A percentile compares a stretch with the other conserved stretches of the same genome.
Evolutionary conservation across 2,113 vertebrate species (phyloP).

Genomic region (Neoarius graeffei): DNA sequence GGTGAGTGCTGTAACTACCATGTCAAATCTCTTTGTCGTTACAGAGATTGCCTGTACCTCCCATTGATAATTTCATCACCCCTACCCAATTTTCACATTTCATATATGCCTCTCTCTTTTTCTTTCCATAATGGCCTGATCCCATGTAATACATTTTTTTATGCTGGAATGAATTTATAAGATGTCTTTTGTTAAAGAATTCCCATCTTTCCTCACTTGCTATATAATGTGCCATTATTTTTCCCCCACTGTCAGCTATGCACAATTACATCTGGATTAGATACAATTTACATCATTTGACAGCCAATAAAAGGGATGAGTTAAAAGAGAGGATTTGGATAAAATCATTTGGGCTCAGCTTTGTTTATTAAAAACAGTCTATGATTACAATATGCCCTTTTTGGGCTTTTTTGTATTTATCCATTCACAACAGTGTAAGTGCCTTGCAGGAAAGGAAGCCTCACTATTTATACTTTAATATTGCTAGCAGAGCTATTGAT

Average conservation of each 20-base stretch:
- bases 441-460: background rate
- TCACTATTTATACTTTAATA: background rate
- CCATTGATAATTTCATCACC: conserved; percentile 68
- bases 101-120: conserved; percentile 7
- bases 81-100: conserved; percentile 36
- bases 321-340: background rate
- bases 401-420: background rate
- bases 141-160: background rate
- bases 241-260: background rate
- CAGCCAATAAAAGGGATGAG: conserved; percentile 5
- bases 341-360: background rate
- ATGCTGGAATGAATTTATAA: conserved; percentile 22
- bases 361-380: background rate
- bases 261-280: conserved; percentile 14
- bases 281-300: conserved; percentile 7
- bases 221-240: background rate
- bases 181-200: conserved; percentile 12
- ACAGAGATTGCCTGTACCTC: conserved; percentile 71
- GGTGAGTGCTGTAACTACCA: conserved; percentile 73
- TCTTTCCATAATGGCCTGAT: conserved; percentile 35
- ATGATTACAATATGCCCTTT: background rate
- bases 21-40: conserved; percentile 75
- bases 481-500: conserved; percentile 1
- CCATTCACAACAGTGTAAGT: background rate
- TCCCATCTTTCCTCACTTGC: background rate